These are phyloP conservation scores for Rhagium mordax DNA, from an alignment of 2,888 invertebrate species.

Conservation along the genomic window DNA sequence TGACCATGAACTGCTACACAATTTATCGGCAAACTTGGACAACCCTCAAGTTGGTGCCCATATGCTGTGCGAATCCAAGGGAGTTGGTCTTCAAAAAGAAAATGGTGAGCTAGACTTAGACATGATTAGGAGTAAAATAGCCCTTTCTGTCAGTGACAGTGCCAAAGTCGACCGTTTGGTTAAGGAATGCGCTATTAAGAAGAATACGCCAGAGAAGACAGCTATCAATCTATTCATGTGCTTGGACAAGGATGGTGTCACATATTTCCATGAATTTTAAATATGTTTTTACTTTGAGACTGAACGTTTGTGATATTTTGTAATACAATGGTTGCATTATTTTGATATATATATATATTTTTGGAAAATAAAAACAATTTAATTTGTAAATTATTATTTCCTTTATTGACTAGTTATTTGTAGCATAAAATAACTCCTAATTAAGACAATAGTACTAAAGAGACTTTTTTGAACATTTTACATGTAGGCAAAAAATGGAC, in stretches of 20 bases:
- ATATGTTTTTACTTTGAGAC: no score
- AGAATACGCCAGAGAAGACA: slow-evolving; percentile 31
- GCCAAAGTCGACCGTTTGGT: slow-evolving; percentile 35
- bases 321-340: no score
- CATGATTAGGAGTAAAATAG: slow-evolving; percentile 31
- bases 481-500: no score
- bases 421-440: no score
- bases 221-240: slow-evolving; percentile 33
- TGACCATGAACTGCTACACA: slow-evolving; percentile 17
- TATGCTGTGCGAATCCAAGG: slow-evolving; percentile 34
- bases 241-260: not conserved
- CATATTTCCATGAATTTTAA: not conserved
- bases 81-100: slow-evolving; percentile 30
- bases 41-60: slow-evolving; percentile 33
- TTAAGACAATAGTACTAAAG: no score
- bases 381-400: no score
- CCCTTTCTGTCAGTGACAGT: not conserved
- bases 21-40: slow-evolving; percentile 9
- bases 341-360: no score
- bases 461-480: no score
- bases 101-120: slow-evolving; percentile 36
- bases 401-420: no score
- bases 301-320: no score
- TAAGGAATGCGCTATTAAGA: slow-evolving; percentile 33
- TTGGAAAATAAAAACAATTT: no score